Evolutionary conservation across 2,797 vertebrate species (phyloP).

Genomic region (Potorous gilbertii): DNA sequence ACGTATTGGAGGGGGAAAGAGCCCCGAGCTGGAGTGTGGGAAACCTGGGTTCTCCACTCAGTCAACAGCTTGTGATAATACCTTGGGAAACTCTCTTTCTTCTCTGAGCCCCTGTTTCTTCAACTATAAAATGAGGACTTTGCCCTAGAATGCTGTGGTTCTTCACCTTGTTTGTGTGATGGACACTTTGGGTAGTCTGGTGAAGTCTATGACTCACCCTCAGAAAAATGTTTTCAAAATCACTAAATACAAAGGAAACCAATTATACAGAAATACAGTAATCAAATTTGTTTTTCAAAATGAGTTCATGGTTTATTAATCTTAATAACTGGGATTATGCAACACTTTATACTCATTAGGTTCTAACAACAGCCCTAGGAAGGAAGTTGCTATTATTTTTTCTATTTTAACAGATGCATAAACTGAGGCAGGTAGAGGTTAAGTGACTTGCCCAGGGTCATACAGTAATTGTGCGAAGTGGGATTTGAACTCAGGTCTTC

Average conservation of each 20-base stretch:
- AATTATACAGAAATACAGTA: neutral
- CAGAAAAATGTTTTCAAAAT: neutral
- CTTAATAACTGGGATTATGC: neutral
- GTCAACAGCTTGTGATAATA: neutral
- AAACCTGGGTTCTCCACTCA: neutral
- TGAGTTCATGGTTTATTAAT: neutral
- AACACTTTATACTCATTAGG: neutral
- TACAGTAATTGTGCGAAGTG: neutral
- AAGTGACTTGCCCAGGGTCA: neutral
- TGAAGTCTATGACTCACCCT: neutral
- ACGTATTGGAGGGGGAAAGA: neutral
- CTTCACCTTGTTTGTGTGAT: neutral
- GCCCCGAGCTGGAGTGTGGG: neutral
- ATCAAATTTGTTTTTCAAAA: neutral
- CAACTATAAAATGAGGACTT: neutral
- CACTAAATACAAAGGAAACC: neutral
- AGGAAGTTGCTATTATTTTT: neutral
- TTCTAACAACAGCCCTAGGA: neutral
- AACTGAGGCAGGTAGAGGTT: neutral
- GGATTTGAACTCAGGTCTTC: neutral
- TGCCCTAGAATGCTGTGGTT: neutral
- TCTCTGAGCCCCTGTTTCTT: neutral
- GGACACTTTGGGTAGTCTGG: neutral
- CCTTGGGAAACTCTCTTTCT: neutral
- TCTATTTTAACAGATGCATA: neutral